Evolutionary conservation across 2,888 invertebrate species (phyloP), one percentile per base, ranked within the genome.

Genomic region (Eupeodes luniger): DNA sequence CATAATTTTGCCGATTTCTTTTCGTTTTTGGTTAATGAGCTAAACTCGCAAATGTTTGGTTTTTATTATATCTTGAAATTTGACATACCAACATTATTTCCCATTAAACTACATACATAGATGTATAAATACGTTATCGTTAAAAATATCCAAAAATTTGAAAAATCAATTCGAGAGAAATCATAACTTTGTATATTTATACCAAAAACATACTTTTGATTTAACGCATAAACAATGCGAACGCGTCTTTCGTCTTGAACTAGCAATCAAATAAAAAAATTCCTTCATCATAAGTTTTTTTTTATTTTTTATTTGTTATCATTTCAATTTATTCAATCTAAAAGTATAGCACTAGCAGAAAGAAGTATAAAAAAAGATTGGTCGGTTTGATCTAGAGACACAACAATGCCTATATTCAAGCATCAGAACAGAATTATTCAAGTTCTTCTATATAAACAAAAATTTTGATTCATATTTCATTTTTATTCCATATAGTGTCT

Each of bases 181-280:
- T 80, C 80, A 77, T 87, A 59, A 47, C 2, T 59, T 85, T 88
- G 88, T 88, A 88, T 88, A 88, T 88, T 88, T 88, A 70, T 88
- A 64, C 81, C 44, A 66, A 85, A 85, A 84, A 81, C 85, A 88
- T 88, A 85, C 81, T 88, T 88, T 88, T 88, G 88, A 88, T 88
- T 88, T 81, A 88, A 81, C 74, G 69, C 85, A 66, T 88, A 88
- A 88, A 88, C 88, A 88, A 81, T 64, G 59, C 78, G 75, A 85
- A 79, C 78, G 78, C 64, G 75, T 88, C 88, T 88, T 88, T 88
- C 85, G 88, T 64, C 85, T 85, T 57, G 79, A 74, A 53, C 51
- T 79, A 57, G 81, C 88, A 88, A 88, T 88, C 81, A 88, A 75
- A 81, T 59, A 69, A 74, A 78, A 40, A 88, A 81, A 77, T 40